Evolutionary conservation across 2,113 vertebrate genomes (phyloP).

Genomic region (Helogale parvula): DNA sequence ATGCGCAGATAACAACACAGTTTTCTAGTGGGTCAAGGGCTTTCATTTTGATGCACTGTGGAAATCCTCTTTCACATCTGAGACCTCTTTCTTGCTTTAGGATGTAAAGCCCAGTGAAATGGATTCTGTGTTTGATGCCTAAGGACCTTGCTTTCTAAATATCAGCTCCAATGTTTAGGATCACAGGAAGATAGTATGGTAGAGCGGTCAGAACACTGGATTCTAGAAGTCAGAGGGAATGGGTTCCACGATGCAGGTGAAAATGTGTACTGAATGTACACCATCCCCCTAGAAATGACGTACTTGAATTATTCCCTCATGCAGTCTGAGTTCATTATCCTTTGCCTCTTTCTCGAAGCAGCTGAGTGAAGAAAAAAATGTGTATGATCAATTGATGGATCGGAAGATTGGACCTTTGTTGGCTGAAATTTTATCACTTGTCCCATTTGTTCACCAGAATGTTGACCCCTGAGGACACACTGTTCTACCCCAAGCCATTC

Average conservation of each 20-base stretch:
- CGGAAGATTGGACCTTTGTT: conserved; percentile 16
- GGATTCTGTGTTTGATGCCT: conserved; percentile 46
- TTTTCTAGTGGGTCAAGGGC: conserved; percentile 15
- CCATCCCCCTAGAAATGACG: background rate
- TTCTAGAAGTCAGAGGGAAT: background rate
- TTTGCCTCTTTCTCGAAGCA: conserved; percentile 49
- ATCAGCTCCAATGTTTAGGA: background rate
- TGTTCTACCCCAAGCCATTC: background rate
- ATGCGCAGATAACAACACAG: conserved; percentile 9
- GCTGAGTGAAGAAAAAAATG: conserved; percentile 41
- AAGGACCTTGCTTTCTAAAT: conserved; percentile 48
- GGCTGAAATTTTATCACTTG: conserved; percentile 21
- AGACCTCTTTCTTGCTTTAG: conserved; percentile 42
- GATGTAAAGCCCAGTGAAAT: conserved; percentile 7
- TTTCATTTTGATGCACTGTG: conserved; percentile 56
- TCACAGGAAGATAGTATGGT: background rate
- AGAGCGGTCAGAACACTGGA: conserved; percentile 2
- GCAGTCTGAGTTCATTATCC: conserved; percentile 1
- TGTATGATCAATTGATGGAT: background rate
- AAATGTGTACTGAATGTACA: conserved; percentile 31
- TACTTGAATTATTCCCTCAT: conserved; percentile 38
- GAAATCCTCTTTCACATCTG: conserved; percentile 49
- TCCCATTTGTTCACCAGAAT: conserved; percentile 8
- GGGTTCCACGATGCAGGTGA: background rate
- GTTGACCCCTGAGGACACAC: background rate